phyloP scores from a whole-genome alignment of 37 sponge, comb jelly and placozoan genomes.

The Hexactinellida sp. region DNA sequence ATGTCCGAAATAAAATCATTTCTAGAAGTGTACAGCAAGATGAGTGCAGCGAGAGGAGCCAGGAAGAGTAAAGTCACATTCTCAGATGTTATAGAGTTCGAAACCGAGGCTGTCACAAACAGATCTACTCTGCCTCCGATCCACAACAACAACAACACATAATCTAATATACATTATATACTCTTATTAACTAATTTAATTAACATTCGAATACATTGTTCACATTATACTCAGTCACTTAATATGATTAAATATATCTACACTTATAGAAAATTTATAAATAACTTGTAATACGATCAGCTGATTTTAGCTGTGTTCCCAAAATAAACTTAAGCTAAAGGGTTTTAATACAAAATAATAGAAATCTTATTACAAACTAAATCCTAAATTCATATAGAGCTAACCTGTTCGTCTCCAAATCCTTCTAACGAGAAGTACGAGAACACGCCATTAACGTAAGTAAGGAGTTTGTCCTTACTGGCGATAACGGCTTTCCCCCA shows the following conservation, averaged over 20 bases:
- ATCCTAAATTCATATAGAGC: neutral
- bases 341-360: too few species aligned
- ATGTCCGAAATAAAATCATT: neutral
- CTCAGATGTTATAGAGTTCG: neutral
- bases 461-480: neutral
- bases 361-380: too few species aligned
- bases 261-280: too few species aligned
- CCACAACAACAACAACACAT: neutral
- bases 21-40: neutral
- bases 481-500: neutral
- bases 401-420: neutral
- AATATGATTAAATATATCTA: too few species aligned
- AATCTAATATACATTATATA: too few species aligned
- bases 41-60: neutral
- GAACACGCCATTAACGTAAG: neutral
- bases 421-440: neutral
- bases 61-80: neutral
- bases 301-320: too few species aligned
- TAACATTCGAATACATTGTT: too few species aligned
- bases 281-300: too few species aligned
- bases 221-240: too few species aligned
- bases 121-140: conserved; percentile 12
- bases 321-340: too few species aligned
- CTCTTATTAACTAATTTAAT: too few species aligned
- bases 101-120: too few species aligned